Evolutionary conservation across 2,113 vertebrate genomes (phyloP), one percentile per base, ranked within the genome.

Genomic region (Oryzias curvinotus): DNA sequence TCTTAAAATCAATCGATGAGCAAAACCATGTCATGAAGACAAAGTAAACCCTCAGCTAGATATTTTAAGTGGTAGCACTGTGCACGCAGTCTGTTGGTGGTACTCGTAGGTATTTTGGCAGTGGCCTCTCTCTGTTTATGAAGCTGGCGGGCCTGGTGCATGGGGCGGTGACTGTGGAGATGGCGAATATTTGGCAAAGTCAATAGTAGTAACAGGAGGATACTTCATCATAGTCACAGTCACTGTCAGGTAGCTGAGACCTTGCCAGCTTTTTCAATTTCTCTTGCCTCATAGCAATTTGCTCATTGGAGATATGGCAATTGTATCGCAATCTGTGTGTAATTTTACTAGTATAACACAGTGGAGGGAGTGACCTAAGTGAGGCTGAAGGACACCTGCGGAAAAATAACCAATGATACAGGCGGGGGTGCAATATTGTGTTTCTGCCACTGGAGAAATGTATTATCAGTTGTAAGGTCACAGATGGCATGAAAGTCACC

Each of bases 231-330:
- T 87, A 85, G 83, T 88, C 89, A 86, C 77, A 78, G 86, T 83
- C 82, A 85, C 81, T 90, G 89, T 87, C 89, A 89, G 89, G 75
- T 87, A 83, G 62, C 81, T 71, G 77, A 85, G 80, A 83, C 77
- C 66, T 77, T 77, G 89, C 89, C 89, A 90, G 79, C 71, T 75
- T 89, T 89, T 90, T 89, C 85, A 87, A 89, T 90, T 89, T 90
- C 85, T 89, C 68, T 73, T 45, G 85, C 70, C 77, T 80, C 74
- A 52, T 57, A 83, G 82, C 83, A 89, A 88, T 90, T 86, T 86
- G 73, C 83, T 74, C 80, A 70, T 85, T 66, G 52, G 75, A 41
- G 68, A 72, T 84, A 87, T 74, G 73, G 79, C 75, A 69, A 77
- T 82, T 74, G 71, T 78, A 87, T 82, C 68, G 74, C 86, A 88